phyloP scores from a whole-genome alignment of 1,140 invertebrate species.

The Brachionus calyciflorus region DNA sequence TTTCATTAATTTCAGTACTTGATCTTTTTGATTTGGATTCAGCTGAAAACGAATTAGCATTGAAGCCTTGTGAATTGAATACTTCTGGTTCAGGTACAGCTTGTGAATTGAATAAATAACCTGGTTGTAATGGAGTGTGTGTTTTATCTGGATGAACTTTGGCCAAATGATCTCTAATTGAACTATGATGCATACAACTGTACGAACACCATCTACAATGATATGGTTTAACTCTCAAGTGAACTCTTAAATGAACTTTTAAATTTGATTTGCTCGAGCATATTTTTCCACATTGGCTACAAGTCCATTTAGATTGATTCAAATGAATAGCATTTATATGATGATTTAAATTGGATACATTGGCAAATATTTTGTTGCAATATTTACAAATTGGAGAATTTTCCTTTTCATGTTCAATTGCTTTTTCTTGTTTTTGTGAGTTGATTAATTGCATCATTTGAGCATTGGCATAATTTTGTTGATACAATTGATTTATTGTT shows the following conservation, averaged over 20 bases:
- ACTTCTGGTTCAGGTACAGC: constrained; percentile 46
- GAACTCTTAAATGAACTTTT: constrained; percentile 45
- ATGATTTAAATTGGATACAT: constrained; percentile 47
- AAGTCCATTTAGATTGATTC: constrained; percentile 39
- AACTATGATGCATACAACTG: constrained; percentile 45
- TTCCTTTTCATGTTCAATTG: constrained; percentile 25
- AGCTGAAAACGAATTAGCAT: not conserved
- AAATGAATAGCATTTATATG: constrained; percentile 42
- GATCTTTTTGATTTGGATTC: not conserved
- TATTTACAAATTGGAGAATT: constrained; percentile 34
- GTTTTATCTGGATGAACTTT: constrained; percentile 38
- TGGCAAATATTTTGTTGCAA: constrained; percentile 47
- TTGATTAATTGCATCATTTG: constrained; percentile 32
- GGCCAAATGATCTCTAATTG: constrained; percentile 45
- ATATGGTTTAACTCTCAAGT: constrained; percentile 46
- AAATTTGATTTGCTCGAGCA: constrained; percentile 38
- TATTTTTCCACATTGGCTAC: constrained; percentile 43
- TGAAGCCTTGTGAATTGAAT: constrained; percentile 32
- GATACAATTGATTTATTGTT: not conserved
- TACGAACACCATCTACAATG: constrained; percentile 46
- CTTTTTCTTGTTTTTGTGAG: not conserved
- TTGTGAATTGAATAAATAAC: constrained; percentile 40
- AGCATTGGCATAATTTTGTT: not conserved
- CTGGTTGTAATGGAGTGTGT: constrained; percentile 21
- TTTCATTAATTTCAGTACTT: not conserved